Percentiles rank a stretch among this genome's conserved stretches.
These are phyloP conservation scores for Australoheros facetus DNA, from an alignment of 2,797 vertebrate genomes.

Conservation along the genomic window DNA sequence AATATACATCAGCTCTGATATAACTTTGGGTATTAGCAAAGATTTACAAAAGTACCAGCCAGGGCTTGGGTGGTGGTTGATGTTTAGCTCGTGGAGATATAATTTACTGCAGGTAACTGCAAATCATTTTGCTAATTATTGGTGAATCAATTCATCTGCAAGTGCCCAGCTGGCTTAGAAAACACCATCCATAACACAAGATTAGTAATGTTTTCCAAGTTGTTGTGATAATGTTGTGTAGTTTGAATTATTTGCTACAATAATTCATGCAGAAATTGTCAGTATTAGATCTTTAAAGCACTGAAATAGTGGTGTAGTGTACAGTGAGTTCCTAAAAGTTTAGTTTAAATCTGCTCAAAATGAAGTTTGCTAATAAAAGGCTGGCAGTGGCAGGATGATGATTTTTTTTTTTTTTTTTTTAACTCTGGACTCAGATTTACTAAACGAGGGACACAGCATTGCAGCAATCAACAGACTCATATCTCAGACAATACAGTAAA, in stretches of 20 bases:
- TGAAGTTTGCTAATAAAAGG: background rate
- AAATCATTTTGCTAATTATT: background rate
- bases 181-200: background rate
- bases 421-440: background rate
- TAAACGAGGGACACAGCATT: background rate
- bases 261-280: background rate
- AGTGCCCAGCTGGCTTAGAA: background rate
- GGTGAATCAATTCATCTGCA: background rate
- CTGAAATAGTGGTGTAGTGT: background rate
- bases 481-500: background rate
- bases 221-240: fast-evolving
- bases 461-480: background rate
- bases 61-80: too few species aligned
- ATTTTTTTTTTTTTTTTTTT: background rate
- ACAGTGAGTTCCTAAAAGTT: background rate
- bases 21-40: background rate
- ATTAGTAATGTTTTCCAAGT: background rate
- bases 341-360: background rate
- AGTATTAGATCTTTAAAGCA: background rate
- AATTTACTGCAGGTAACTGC: background rate
- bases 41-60: too few species aligned
- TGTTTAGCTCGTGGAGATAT: background rate
- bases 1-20: background rate
- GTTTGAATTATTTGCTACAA: fast-evolving
- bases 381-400: background rate